Evolutionary conservation across 2,888 invertebrate species (phyloP).

Genomic region (Pyrgus malvae): DNA sequence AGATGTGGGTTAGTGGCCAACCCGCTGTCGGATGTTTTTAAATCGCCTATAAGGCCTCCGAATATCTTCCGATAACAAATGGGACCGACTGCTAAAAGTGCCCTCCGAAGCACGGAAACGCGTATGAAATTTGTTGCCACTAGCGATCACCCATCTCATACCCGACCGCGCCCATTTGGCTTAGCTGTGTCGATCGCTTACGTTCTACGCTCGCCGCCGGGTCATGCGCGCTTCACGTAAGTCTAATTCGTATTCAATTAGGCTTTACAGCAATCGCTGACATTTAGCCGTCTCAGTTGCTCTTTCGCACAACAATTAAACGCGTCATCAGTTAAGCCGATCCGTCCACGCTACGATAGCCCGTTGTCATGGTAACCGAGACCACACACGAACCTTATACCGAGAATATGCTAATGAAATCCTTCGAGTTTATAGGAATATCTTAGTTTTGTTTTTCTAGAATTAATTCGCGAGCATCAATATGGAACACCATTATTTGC

Average conservation of each 20-base stretch:
- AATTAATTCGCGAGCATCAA: constrained; percentile 46
- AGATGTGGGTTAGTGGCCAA: too few relatives aligned
- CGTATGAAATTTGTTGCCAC: too few relatives aligned
- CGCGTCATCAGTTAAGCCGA: constrained; percentile 67
- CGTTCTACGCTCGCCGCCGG: too few relatives aligned
- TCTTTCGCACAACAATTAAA: constrained; percentile 68
- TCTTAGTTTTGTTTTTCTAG: constrained; percentile 45
- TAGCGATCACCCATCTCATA: too few relatives aligned
- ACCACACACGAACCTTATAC: constrained; percentile 73
- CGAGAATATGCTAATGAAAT: constrained; percentile 41
- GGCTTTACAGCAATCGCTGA: constrained; percentile 42
- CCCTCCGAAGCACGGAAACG: too few relatives aligned
- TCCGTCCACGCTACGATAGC: constrained; percentile 45
- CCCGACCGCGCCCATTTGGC: too few relatives aligned
- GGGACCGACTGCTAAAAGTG: too few relatives aligned
- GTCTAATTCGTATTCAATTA: not conserved
- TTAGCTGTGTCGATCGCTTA: too few relatives aligned
- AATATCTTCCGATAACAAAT: too few relatives aligned
- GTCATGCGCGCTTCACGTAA: too few relatives aligned
- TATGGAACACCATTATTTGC: constrained; percentile 4
- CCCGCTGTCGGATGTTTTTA: too few relatives aligned
- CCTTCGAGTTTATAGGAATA: constrained; percentile 29
- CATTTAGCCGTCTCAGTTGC: constrained; percentile 59
- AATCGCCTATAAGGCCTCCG: too few relatives aligned
- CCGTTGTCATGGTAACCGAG: constrained; percentile 66